Evolutionary conservation across 2,797 vertebrate genomes (phyloP), one percentile per base, ranked within the genome.

Genomic region (Pempheris klunzingeri): DNA sequence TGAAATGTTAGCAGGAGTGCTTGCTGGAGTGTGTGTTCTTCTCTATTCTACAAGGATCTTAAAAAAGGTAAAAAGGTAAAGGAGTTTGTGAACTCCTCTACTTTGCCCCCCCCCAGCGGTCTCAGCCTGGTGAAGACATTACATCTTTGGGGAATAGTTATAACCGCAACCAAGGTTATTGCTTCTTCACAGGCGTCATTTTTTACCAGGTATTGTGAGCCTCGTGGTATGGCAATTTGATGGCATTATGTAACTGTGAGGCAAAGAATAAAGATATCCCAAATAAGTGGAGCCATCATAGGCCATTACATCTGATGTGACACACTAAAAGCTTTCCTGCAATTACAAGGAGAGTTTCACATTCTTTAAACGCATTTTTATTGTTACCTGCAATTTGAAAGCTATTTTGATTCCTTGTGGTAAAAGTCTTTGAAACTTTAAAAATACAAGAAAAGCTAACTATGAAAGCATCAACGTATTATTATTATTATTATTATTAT

Each of bases 121-220:
- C 36, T 38, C 57, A 26, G 47, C 57, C 49, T 50, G 44, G 39
- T 71, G 54, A 50, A 49, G 52, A 38, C 62, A 24, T 53, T 59
- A 64, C 64, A 59, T 63, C 73, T 69, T 46, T 22, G 24, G 74
- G 73, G 80, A 81, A 71, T 63, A 71, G 71, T 65, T 73, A 36
- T 54, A 78, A 78, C 68, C 5, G 3, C 26, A 53, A 59, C 71
- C 28, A 53, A 70, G 70, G 58, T 85, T 85, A 81, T 77, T 89
- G 68, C 78, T 82, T 84, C 70, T 77, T 46, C 72, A 36, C 50
- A 50, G 44, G 52, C 55, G 84, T 82, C 74, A 39, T 87, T 83
- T 75, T 71, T 86, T 83, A 57, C 63, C 74, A 43, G 20, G 15
- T 50, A 58, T 61, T 74, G 59, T 70, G 49, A 63, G 55, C 47